Percentiles rank a stretch among this genome's conserved stretches.
These are phyloP conservation scores for Eurosta solidaginis DNA, from an alignment of 1,140 invertebrate genomes.

Conservation along the genomic window DNA sequence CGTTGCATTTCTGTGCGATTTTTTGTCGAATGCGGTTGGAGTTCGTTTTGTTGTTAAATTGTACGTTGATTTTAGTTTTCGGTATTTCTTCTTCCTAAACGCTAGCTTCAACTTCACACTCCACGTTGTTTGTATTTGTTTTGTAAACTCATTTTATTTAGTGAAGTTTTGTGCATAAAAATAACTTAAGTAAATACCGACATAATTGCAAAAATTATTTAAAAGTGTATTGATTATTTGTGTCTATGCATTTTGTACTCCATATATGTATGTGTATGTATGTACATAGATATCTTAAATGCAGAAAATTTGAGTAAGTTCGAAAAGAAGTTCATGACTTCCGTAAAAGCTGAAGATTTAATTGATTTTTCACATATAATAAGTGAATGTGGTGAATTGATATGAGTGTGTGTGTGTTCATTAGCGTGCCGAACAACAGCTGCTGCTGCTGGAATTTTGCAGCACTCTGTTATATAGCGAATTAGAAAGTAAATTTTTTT, in stretches of 20 bases:
- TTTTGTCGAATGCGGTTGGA: neutral
- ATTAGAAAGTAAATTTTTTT: constrained; percentile 21
- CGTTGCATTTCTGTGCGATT: constrained; percentile 19
- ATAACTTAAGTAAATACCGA: too few species aligned
- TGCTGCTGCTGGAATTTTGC: constrained; percentile 14
- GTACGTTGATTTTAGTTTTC: neutral
- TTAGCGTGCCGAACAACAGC: constrained; percentile 2
- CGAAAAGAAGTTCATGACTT: constrained; percentile 21
- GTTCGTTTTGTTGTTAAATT: neutral
- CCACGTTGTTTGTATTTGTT: neutral
- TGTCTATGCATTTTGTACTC: too few species aligned
- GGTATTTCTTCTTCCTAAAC: neutral
- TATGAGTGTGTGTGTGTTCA: neutral
- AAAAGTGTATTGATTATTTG: too few species aligned
- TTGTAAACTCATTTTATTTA: neutral
- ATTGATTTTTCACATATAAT: constrained; percentile 19
- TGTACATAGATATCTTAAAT: neutral
- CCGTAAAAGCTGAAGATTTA: constrained; percentile 11
- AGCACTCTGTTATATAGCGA: neutral
- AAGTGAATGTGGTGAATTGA: neutral
- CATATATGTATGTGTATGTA: too few species aligned
- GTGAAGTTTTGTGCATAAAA: neutral
- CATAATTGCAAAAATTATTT: too few species aligned
- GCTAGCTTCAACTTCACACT: neutral
- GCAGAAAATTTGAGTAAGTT: neutral